A percentile compares a stretch with the other conserved stretches of the same genome.
Evolutionary conservation across 2,888 invertebrate genomes (phyloP).

Genomic region (Muschampia staudingeri): DNA sequence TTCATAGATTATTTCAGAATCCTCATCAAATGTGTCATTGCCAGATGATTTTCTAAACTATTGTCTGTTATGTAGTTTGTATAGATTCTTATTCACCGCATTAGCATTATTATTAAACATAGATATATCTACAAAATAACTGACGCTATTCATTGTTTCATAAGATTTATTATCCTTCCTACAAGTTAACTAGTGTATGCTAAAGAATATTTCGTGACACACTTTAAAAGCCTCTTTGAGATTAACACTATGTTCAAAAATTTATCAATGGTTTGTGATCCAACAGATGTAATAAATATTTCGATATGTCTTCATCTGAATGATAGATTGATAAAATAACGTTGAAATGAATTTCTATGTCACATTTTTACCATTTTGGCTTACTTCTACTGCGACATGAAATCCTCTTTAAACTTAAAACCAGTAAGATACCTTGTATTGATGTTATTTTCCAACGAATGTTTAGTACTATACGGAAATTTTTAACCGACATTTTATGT

Average conservation of each 20-base stretch:
- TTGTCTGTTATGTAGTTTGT: constrained; percentile 44
- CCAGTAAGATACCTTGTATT: too few species aligned
- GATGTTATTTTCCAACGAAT: too few species aligned
- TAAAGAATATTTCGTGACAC: background rate
- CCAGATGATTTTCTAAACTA: constrained; percentile 36
- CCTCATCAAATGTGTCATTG: constrained; percentile 26
- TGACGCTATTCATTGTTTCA: background rate
- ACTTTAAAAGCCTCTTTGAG: background rate
- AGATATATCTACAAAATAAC: background rate
- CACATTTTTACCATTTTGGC: background rate
- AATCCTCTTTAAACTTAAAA: background rate
- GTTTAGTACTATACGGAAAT: too few species aligned
- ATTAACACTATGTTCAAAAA: background rate
- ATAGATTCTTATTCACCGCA: constrained; percentile 25
- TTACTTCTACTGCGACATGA: background rate
- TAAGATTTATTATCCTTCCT: background rate
- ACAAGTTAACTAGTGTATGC: background rate
- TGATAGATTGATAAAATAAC: too few species aligned
- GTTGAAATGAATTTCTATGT: too few species aligned
- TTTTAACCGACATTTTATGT: background rate
- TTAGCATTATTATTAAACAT: constrained; percentile 3
- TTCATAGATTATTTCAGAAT: constrained; percentile 39
- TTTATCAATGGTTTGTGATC: background rate
- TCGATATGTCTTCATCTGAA: too few species aligned
- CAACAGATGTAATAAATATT: too few species aligned